A percentile compares a stretch with the other conserved stretches of the same genome.
Conservation (phyloP, 2,113 vertebrate species). For the Erinaceus europaeus region DNA sequence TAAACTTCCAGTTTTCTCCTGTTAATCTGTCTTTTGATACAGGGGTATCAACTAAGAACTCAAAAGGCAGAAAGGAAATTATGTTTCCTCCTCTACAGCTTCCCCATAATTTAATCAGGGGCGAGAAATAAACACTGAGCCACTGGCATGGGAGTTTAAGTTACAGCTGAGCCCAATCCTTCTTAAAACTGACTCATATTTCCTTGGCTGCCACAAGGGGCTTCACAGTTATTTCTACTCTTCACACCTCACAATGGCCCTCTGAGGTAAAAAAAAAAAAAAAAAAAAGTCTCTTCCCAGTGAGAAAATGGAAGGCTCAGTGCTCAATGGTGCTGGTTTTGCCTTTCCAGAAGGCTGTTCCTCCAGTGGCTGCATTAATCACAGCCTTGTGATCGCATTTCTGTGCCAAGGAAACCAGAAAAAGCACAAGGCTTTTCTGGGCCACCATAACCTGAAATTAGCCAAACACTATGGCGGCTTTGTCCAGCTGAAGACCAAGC, state of each 20-base stretch:
- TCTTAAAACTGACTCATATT: conserved; percentile 33
- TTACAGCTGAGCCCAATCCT: conserved; percentile 4
- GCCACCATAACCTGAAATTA: background rate
- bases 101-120: background rate
- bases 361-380: conserved; percentile 17
- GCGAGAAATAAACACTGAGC: conserved; percentile 13
- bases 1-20: background rate
- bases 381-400: background rate
- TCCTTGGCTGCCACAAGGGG: background rate
- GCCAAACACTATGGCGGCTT: background rate
- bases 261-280: conserved; percentile 41
- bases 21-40: background rate
- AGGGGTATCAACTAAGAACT: background rate
- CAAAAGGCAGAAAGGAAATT: background rate
- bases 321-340: background rate
- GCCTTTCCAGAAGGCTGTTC: conserved; percentile 42
- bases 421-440: background rate
- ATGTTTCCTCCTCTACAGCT: background rate
- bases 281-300: conserved; percentile 45
- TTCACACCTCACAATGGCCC: conserved; percentile 37
- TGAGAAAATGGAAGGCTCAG: conserved; percentile 41
- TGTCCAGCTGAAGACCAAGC: background rate
- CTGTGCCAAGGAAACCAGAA: conserved; percentile 21
- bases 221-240: conserved; percentile 23
- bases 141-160: background rate